phyloP scores from a whole-genome alignment of 2,888 invertebrate genomes.

The Apocheima hispidaria region DNA sequence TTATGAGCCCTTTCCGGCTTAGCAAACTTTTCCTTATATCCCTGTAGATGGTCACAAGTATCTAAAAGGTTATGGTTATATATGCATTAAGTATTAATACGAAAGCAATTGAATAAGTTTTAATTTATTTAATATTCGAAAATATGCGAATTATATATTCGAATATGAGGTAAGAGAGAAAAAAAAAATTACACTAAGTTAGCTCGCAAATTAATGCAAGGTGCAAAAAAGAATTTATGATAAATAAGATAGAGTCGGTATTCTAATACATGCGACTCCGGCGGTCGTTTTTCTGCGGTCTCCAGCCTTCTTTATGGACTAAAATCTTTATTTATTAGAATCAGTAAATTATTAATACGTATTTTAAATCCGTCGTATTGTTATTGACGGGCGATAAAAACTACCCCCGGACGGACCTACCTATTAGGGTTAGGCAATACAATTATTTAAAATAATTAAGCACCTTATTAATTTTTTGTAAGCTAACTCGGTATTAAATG shows the following conservation, averaged over 20 bases:
- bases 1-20: too few relatives aligned
- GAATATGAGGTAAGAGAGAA: too few relatives aligned
- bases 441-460: conserved; percentile 39
- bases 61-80: too few relatives aligned
- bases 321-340: conserved; percentile 86
- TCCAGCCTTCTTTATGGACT: conserved; percentile 66
- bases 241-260: conserved; percentile 80
- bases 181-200: too few relatives aligned
- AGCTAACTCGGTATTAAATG: conserved; percentile 21
- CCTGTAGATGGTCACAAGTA: too few relatives aligned
- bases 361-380: conserved; percentile 74
- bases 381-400: conserved; percentile 67
- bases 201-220: conserved; percentile 78
- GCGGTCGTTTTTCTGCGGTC: conserved; percentile 80
- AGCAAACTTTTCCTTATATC: too few relatives aligned
- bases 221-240: conserved; percentile 84
- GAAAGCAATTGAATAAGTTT: too few relatives aligned
- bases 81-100: too few relatives aligned
- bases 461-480: conserved; percentile 28
- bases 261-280: conserved; percentile 79
- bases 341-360: conserved; percentile 79
- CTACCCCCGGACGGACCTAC: conserved; percentile 31
- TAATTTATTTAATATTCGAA: too few relatives aligned
- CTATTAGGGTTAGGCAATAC: conserved; percentile 37
- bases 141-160: too few relatives aligned